Evolutionary conservation across 2,113 vertebrate species (phyloP), one percentile per base, ranked within the genome.

Genomic region (Chaenocephalus aceratus): DNA sequence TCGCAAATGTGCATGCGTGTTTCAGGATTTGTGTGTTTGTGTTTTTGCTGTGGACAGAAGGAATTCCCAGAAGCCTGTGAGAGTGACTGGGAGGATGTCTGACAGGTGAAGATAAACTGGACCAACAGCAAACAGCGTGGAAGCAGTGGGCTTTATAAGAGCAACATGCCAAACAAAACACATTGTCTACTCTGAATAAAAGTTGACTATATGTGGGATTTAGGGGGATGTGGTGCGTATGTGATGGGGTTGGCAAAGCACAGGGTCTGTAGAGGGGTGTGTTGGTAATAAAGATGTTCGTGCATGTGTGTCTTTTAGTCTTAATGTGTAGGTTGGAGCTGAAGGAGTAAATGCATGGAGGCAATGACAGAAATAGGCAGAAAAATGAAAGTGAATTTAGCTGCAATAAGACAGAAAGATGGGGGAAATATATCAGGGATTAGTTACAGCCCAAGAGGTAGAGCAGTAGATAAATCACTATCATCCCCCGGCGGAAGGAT

Each of bases 31-130:
- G 52, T 67, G 63, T 68, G 57, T 76, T 68, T 86, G 75, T 66
- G 54, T 75, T 52, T 75, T 78, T 80, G 21, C 60, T 75, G 69
- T 12, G 3, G 57, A 72, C 65, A 71, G 68, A 77, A 75, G 75
- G 41, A 79, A 89, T 77, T 78, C 71, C 74, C 69, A 76, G 18
- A 86, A 83, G 75, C 71, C 66, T 41, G 41, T 66, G 53, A 85
- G 84, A 82, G 45, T 83, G 77, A 84, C 83, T 52, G 64, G 73
- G 44, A 79, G 67, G 72, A 82, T 72, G 63, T 82, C 82, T 89
- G 91, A 87, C 75, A 80, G 71, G 86, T 82, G 70, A 84, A 90
- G 82, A 92, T 86, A 90, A 91, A 88, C 46, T 65, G 75, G 70
- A 82, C 72, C 34, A 80, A 79, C 61, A 68, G 71, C 65, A 45